Conservation (phyloP, 2,888 invertebrate species). For the Tineola bisselliella region DNA sequence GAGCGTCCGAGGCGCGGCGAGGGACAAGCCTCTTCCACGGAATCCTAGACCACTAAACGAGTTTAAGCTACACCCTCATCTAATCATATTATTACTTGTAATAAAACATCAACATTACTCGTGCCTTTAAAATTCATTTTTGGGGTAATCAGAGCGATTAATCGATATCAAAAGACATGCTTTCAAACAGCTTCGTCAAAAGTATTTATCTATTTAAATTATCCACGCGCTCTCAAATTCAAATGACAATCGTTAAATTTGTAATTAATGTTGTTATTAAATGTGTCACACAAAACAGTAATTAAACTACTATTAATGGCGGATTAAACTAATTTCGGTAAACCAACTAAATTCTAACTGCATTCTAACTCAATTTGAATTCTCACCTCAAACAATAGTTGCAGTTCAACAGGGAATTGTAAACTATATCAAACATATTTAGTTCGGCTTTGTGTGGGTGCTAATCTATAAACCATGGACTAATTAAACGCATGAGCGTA, state of each 20-base stretch:
- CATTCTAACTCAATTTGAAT: neutral
- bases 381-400: neutral
- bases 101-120: neutral
- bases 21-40: neutral
- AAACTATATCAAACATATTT: neutral
- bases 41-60: constrained; percentile 1
- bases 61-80: neutral
- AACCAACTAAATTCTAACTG: neutral
- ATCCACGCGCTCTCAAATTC: no score
- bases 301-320: neutral
- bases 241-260: no score
- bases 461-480: neutral
- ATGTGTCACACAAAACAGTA: neutral
- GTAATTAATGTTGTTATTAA: no score
- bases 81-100: neutral
- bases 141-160: neutral
- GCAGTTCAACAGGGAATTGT: neutral
- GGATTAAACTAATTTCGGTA: neutral
- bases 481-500: neutral
- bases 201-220: no score
- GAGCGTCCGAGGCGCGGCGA: constrained; percentile 1
- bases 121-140: neutral
- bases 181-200: no score
- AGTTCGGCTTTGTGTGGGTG: neutral
- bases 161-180: no score